phyloP scores from a whole-genome alignment of 2,888 invertebrate genomes.

The Protodeltote pygarga region DNA sequence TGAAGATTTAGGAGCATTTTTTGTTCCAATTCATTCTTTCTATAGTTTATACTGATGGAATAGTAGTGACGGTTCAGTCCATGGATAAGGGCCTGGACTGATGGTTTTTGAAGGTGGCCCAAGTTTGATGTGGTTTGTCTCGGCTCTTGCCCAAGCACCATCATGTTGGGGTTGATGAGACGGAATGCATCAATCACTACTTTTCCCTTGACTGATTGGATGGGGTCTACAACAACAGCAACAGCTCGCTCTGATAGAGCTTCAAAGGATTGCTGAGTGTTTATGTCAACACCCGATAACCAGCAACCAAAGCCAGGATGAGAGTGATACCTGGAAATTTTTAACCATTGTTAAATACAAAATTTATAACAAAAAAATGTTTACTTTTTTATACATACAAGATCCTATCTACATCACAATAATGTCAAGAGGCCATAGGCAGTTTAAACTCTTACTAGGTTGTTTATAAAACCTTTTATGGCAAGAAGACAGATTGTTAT shows the following conservation, averaged over 20 bases:
- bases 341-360: not conserved
- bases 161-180: slow-evolving; percentile 99
- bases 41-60: slow-evolving; percentile 99
- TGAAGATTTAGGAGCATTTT: slow-evolving; percentile 99
- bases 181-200: slow-evolving; percentile 99
- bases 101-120: slow-evolving; percentile 99
- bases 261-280: slow-evolving; percentile 99
- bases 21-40: slow-evolving; percentile 99
- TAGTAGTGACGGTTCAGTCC: slow-evolving; percentile 99
- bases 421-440: no score
- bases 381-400: no score
- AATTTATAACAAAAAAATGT: not conserved
- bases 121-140: slow-evolving; percentile 99
- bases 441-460: no score
- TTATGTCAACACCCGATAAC: slow-evolving; percentile 99
- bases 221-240: slow-evolving; percentile 99
- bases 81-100: slow-evolving; percentile 99
- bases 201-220: slow-evolving; percentile 99
- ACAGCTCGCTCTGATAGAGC: slow-evolving; percentile 99
- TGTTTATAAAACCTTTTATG: no score
- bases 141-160: slow-evolving; percentile 99
- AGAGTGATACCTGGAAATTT: slow-evolving; percentile 93
- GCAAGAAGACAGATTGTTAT: no score
- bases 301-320: slow-evolving; percentile 99
- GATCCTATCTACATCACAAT: no score